A percentile compares a stretch with the other conserved stretches of the same genome.
Conservation (phyloP, 2,797 vertebrate genomes). For the Oophaga sylvatica region DNA sequence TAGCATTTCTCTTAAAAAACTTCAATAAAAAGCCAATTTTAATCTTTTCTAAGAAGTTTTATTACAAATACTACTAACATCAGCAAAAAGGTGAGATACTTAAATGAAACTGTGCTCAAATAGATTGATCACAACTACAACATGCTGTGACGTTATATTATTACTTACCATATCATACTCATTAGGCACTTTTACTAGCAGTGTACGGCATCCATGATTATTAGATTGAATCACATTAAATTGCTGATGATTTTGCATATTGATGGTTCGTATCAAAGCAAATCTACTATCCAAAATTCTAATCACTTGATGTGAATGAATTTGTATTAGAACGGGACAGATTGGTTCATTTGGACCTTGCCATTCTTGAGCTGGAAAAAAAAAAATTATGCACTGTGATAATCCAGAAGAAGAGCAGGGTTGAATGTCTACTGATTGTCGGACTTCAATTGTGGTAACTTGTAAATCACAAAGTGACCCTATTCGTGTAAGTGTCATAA, state of each 20-base stretch:
- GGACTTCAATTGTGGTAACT: too few species aligned
- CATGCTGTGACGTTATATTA: background rate
- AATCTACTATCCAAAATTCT: conserved; percentile 72
- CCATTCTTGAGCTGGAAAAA: conserved; percentile 78
- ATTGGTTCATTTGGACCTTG: conserved; percentile 71
- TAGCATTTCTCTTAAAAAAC: too few species aligned
- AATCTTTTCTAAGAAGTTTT: too few species aligned
- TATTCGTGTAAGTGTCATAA: too few species aligned
- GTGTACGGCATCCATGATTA: conserved; percentile 69
- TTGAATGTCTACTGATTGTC: too few species aligned
- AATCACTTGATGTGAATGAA: conserved; percentile 72
- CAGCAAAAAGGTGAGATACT: too few species aligned
- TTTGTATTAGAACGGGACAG: conserved; percentile 70
- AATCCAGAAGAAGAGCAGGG: too few species aligned
- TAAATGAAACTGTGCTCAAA: too few species aligned
- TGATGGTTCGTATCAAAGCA: conserved; percentile 69
- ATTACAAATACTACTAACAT: too few species aligned
- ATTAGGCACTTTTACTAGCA: conserved; percentile 80
- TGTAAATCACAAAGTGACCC: too few species aligned
- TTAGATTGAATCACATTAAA: conserved; percentile 75
- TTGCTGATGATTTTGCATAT: conserved; percentile 67
- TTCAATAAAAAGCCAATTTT: too few species aligned
- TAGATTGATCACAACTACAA: background rate
- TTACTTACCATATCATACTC: conserved; percentile 81
- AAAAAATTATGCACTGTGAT: background rate